Evolutionary conservation across 1,140 invertebrate species (phyloP).

Genomic region (Drosophila sucinea): DNA sequence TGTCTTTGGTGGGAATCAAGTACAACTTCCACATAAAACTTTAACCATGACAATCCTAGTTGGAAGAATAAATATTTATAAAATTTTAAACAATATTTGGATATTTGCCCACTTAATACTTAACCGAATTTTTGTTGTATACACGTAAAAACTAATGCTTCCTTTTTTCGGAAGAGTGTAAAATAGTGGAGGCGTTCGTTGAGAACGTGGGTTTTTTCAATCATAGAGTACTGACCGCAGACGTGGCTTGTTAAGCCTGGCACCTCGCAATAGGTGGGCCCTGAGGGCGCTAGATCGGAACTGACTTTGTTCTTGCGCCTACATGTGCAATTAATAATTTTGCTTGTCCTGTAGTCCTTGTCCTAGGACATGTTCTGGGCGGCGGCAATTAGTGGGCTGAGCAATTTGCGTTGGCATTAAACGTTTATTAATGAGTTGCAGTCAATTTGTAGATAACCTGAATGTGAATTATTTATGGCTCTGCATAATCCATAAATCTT

Average conservation of each 20-base stretch:
- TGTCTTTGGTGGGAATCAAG: no score
- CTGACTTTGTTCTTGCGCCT: constrained; percentile 50
- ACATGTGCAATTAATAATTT: constrained; percentile 42
- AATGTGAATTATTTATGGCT: constrained; percentile 46
- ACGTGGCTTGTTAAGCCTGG: constrained; percentile 31
- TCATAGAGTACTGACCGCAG: constrained; percentile 44
- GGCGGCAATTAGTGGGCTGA: constrained; percentile 54
- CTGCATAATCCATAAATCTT: constrained; percentile 66
- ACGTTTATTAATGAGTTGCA: constrained; percentile 70
- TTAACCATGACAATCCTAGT: no score
- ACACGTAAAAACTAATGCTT: background rate
- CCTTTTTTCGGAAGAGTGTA: background rate
- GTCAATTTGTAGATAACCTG: constrained; percentile 41
- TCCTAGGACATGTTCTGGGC: constrained; percentile 14
- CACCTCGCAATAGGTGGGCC: constrained; percentile 53
- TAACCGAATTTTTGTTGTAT: no score
- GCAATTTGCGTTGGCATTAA: constrained; percentile 54
- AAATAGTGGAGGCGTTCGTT: background rate
- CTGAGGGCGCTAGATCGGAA: background rate
- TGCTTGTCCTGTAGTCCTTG: constrained; percentile 11
- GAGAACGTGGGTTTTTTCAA: constrained; percentile 50
- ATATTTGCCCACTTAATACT: no score
- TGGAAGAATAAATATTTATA: no score
- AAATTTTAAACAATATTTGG: background rate
- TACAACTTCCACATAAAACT: no score